Base-by-base conservation (phyloP, 1,140 invertebrate genomes). In the Helicoverpa armigera region DNA sequence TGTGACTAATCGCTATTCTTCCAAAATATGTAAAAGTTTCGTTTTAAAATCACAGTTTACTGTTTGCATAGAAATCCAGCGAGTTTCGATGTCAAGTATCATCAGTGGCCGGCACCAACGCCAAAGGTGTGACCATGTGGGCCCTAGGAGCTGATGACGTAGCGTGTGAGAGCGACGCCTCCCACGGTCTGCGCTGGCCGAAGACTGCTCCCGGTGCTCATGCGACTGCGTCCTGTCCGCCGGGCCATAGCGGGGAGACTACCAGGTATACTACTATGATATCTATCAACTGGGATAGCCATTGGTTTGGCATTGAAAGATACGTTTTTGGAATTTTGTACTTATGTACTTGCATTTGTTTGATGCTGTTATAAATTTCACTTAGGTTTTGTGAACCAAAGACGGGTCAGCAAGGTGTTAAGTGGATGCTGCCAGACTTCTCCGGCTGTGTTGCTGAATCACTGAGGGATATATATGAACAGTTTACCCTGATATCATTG, bases 391-490 rank as follows among this genome's bases (percentile, higher is more conserved):
- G 95, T 78, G 94, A 95, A 85, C 93, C 94, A 63, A 95, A 92
- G 83, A 93, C 91, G 18, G 90, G 88, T 23, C 92, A 94, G 48
- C 92, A 90, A 12, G 96, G 96, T 48, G 96, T 97, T 1, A 96
- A 96, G 79, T 98, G 97, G 97, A 95, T 96, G 60, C 91, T 96
- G 31, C 97, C 97, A 3, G 97, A 98, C 88, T 98, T 97, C 87
- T 97, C 97, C 2, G 93, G 95, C 12, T 98, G 97, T 84, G 94
- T 97, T 1, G 96, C 96, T 10, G 96, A 97, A 84, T 95, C 96
- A 1, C 90, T 98, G 12, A 90, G 96, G 43, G 91, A 95, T 75
- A 96, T 97, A 80, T 96, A 96, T 85, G 96, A 96, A 85, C 95
- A 97, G 95, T 97, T 97, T 85, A 95, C 91, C 10, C 95, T 95